Percentiles rank a stretch among this genome's conserved stretches.
Evolutionary conservation across 2,888 invertebrate species (phyloP).

Genomic region (Cryptocheilus praepositus): DNA sequence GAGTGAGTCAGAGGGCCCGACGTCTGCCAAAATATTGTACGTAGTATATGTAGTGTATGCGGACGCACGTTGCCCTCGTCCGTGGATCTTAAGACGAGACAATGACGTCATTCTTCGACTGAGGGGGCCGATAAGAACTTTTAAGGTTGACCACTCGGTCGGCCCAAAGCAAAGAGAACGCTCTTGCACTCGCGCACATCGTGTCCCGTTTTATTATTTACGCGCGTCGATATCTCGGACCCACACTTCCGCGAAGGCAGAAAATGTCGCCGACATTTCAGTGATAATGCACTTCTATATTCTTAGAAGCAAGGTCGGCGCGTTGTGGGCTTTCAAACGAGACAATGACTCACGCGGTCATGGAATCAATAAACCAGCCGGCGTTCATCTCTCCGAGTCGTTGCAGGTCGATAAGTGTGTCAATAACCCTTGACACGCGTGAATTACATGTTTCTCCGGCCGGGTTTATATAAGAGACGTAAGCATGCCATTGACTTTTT

Average conservation of each 20-base stretch:
- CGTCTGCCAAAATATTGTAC: slow-evolving; percentile 60
- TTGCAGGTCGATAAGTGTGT: no score
- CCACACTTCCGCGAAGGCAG: no score
- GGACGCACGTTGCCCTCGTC: not conserved
- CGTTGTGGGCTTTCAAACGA: slow-evolving; percentile 24
- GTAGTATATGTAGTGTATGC: not conserved
- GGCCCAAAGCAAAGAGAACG: not conserved
- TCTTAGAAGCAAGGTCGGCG: not conserved
- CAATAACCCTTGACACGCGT: not conserved
- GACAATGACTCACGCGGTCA: slow-evolving; percentile 33
- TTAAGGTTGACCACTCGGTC: not conserved
- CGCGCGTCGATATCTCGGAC: not conserved
- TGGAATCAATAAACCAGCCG: slow-evolving; percentile 22
- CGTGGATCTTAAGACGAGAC: slow-evolving; percentile 32
- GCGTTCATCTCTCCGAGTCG: no score
- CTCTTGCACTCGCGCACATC: not conserved
- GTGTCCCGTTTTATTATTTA: slow-evolving; percentile 16
- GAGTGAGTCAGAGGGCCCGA: slow-evolving; percentile 46
- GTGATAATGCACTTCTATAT: not conserved
- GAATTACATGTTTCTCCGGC: no score
- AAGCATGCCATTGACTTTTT: no score
- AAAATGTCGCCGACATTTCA: no score
- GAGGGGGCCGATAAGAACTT: slow-evolving; percentile 1
- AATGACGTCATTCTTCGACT: slow-evolving; percentile 51
- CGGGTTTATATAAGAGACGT: no score